Evolutionary conservation across 2,113 vertebrate species (phyloP).

Genomic region (Catharus fuscescens): DNA sequence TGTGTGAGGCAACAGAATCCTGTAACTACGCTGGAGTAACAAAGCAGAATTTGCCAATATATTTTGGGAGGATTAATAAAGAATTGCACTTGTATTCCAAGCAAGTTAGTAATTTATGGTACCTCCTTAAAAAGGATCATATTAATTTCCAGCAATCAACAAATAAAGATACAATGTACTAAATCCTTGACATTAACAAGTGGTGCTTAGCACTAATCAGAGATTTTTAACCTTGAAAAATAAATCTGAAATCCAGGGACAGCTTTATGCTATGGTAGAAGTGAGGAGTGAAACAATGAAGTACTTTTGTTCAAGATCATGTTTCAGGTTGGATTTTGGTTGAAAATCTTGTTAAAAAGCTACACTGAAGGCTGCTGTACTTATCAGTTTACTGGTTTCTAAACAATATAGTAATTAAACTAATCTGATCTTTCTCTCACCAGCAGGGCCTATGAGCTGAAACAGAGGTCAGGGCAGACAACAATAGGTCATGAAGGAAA

Average conservation of each 20-base stretch:
- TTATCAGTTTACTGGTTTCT: not conserved
- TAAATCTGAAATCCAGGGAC: not conserved
- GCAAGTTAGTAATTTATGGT: not conserved
- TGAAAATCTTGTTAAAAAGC: not conserved
- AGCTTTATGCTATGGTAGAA: not conserved
- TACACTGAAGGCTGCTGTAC: not conserved
- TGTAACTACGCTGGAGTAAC: not conserved
- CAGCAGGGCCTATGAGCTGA: not conserved
- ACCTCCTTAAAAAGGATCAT: not conserved
- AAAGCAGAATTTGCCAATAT: not conserved
- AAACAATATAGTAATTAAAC: not conserved
- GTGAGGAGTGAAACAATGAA: not conserved
- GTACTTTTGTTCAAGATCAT: not conserved
- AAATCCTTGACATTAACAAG: not conserved
- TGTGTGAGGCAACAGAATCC: not conserved
- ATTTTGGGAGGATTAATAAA: not conserved
- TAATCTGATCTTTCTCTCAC: constrained; percentile 26
- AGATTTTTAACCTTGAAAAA: not conserved
- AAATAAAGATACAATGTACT: not conserved
- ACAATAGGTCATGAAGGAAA: constrained; percentile 44
- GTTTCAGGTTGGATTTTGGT: not conserved
- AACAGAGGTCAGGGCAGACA: not conserved
- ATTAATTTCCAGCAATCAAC: not conserved
- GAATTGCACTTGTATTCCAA: not conserved
- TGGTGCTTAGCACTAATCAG: not conserved